phyloP scores from a whole-genome alignment of 2,113 vertebrate species.

The Lepus americanus region DNA sequence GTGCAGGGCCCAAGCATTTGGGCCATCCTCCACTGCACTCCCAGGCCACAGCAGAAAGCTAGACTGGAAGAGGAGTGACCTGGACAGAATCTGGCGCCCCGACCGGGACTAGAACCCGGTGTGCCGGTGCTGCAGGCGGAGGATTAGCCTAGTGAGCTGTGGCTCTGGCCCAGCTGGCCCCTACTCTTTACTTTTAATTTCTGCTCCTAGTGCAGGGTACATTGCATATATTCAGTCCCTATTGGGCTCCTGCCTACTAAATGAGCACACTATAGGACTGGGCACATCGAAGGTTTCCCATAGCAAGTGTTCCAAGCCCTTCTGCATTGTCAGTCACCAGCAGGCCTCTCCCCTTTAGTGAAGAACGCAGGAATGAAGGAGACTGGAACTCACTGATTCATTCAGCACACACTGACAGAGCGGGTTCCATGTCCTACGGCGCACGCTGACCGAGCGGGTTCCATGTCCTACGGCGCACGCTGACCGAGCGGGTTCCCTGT shows the following conservation, averaged over 20 bases:
- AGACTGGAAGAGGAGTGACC: no score
- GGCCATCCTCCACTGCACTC: no score
- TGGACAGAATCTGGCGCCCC: no score
- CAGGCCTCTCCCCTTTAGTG: not conserved
- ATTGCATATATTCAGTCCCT: not conserved
- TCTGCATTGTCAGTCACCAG: not conserved
- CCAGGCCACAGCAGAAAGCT: no score
- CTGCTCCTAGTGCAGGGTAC: not conserved
- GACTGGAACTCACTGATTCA: not conserved
- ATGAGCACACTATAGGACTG: not conserved
- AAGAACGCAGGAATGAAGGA: not conserved
- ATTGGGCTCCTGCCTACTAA: fast-evolving
- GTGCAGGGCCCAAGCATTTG: no score
- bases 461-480: no score
- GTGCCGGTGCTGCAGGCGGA: no score
- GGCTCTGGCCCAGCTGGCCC: no score
- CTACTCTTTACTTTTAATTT: not conserved
- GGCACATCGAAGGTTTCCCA: not conserved
- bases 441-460: no score
- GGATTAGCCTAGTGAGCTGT: no score
- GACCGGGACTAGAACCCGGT: no score
- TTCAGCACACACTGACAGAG: not conserved
- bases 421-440: not conserved
- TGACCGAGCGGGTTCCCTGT: no score
- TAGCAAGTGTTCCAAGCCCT: not conserved